Base-by-base conservation (phyloP, 2,113 vertebrate species). In the Hipposideros armiger region DNA sequence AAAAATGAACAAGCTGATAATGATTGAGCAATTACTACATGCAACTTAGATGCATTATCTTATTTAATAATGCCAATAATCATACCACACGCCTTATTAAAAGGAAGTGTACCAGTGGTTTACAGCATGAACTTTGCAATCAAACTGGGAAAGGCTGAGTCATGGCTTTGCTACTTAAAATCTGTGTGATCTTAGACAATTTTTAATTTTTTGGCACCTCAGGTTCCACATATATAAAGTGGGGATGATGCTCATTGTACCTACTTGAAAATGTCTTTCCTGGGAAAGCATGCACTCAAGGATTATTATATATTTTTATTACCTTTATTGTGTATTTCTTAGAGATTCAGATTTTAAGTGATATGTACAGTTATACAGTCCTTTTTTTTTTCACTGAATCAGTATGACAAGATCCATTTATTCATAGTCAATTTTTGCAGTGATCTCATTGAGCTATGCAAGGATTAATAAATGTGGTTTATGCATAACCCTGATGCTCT, bases 361-460 rank as follows among this genome's bases (percentile, higher is more conserved):
- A 66, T 26, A 83, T 72, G 4, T 5, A 13, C 4, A 56, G 10
- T 30, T 84, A 58, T n/a, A 42, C 20, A 16, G 36, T 36, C 36
- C 36, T 36, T 36, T 36, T 36, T 36, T 36, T 36, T 36, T 36
- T 36, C 28, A 36, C 28, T 67, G 92, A 91, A 52, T 84, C 81
- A 64, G 74, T 73, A 73, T 88, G 92, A 90, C n/a, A 15, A 10
- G n/a, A 30, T 76, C 83, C 74, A 72, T 81, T 95, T 91, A 95
- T 95, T 97, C 90, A 83, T 70, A 73, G 83, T 85, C 94, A 94
- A 94, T 95, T 97, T 95, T 97, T 96, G 77, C 60, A 90, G 62
- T 36, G 60, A 60, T 94, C 70, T 77, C 42, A 72, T 85, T 40
- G 47, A 82, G 84, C 64, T 97, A 91, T 93, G 82, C 94, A 95